Evolutionary conservation across 2,888 invertebrate species (phyloP).

Genomic region (Brachypterus glaber): DNA sequence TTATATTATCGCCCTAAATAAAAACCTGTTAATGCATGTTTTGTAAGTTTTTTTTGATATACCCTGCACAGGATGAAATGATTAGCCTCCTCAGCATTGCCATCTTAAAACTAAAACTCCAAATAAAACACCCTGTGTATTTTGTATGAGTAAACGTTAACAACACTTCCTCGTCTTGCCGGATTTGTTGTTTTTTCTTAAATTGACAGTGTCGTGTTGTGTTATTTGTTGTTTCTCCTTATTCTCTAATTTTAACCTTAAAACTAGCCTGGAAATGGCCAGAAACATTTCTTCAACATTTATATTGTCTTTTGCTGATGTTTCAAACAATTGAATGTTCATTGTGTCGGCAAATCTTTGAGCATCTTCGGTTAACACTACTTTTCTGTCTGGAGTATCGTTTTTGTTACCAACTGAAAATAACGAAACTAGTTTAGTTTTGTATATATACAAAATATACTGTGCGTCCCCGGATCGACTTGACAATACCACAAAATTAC

Average conservation of each 20-base stretch:
- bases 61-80: too few species aligned
- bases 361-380: conserved; percentile 94
- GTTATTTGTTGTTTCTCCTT: conserved; percentile 63
- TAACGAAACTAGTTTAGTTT: too few species aligned
- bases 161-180: conserved; percentile 53
- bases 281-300: conserved; percentile 96
- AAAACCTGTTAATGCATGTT: too few species aligned
- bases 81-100: too few species aligned
- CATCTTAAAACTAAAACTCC: too few species aligned
- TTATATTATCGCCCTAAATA: too few species aligned
- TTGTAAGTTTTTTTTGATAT: too few species aligned
- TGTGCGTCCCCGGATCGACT: too few species aligned
- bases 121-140: too few species aligned
- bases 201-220: conserved; percentile 62
- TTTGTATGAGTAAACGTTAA: too few species aligned
- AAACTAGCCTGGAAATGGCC: conserved; percentile 67
- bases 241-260: conserved; percentile 74
- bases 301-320: conserved; percentile 97
- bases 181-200: conserved; percentile 56
- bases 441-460: too few species aligned
- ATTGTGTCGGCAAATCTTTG: conserved; percentile 95
- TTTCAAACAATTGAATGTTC: conserved; percentile 95
- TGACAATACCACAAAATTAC: too few species aligned
- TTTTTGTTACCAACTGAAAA: conserved; percentile 90
- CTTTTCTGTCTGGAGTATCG: conserved; percentile 89